Evolutionary conservation across 2,888 invertebrate genomes (phyloP).

Genomic region (Melieria omissa): DNA sequence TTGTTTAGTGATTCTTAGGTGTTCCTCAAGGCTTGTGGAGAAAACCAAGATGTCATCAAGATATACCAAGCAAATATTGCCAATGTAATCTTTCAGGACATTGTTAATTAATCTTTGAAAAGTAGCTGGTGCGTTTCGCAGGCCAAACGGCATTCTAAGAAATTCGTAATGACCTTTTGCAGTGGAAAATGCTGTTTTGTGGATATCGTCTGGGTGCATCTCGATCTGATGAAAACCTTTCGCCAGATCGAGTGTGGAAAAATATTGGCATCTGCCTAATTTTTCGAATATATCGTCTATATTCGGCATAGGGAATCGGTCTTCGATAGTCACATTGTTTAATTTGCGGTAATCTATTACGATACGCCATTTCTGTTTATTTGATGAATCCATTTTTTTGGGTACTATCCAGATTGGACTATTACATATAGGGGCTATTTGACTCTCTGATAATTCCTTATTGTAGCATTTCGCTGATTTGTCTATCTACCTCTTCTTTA

Average conservation of each 20-base stretch:
- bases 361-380: no score
- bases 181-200: conserved; percentile 35
- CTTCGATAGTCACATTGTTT: no score
- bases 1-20: conserved; percentile 16
- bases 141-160: conserved; percentile 31
- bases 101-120: conserved; percentile 18
- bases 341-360: no score
- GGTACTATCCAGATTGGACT: no score
- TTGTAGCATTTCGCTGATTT: no score
- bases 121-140: conserved; percentile 28
- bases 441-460: no score
- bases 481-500: no score
- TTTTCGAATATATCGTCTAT: conserved; percentile 24
- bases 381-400: no score
- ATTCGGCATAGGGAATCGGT: conserved; percentile 7
- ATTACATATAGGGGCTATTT: no score
- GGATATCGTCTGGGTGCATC: conserved; percentile 25
- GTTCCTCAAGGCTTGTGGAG: conserved; percentile 24
- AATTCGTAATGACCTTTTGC: conserved; percentile 31
- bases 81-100: conserved; percentile 18
- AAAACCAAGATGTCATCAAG: conserved; percentile 30
- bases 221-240: conserved; percentile 34
- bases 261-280: conserved; percentile 14
- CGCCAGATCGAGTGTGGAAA: conserved; percentile 26
- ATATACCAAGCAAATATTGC: conserved; percentile 25